Percentiles rank a stretch among this genome's conserved stretches.
These are phyloP conservation scores for Smittia sp. DNA, from an alignment of 2,888 invertebrate species.

Conservation along the genomic window DNA sequence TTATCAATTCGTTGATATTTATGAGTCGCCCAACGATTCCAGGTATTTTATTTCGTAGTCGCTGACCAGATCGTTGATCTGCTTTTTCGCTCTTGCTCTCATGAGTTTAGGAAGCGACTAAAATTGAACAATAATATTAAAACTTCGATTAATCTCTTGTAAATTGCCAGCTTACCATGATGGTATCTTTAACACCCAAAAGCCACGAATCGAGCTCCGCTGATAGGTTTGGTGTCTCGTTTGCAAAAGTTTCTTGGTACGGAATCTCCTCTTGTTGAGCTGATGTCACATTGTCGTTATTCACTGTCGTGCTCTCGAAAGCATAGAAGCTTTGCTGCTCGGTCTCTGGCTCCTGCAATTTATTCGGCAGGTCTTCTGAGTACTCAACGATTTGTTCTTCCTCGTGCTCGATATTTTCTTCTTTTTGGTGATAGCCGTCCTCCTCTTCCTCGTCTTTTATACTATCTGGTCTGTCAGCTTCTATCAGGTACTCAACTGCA, in stretches of 20 bases:
- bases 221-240: neutral
- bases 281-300: neutral
- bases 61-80: conserved; percentile 6
- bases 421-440: too few relatives aligned
- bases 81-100: neutral
- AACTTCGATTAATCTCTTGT: neutral
- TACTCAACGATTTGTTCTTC: too few relatives aligned
- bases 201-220: conserved; percentile 7
- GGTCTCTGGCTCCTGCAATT: too few relatives aligned
- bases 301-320: neutral
- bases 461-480: too few relatives aligned
- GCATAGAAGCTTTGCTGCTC: neutral
- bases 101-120: neutral
- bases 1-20: too few relatives aligned
- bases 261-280: neutral
- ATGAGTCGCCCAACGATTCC: neutral
- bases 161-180: neutral
- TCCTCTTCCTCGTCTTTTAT: too few relatives aligned
- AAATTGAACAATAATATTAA: neutral
- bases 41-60: neutral
- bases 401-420: too few relatives aligned
- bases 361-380: neutral
- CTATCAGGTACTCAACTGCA: too few relatives aligned
- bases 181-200: neutral
- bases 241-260: neutral